These are phyloP conservation scores for Pectinophora gossypiella DNA, from an alignment of 1,140 invertebrate species.

Conservation along the genomic window DNA sequence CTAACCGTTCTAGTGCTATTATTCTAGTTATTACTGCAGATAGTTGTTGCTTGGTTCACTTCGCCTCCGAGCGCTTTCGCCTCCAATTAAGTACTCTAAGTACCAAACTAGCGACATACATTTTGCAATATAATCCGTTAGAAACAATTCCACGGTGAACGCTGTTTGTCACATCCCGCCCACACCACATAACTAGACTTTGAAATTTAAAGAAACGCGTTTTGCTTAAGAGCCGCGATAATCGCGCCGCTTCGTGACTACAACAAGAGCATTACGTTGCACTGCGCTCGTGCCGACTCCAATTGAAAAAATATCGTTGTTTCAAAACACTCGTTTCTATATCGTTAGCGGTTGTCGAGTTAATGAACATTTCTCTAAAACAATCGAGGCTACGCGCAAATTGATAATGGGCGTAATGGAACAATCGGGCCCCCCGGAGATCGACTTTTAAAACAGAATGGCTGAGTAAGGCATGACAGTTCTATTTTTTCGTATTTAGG, in stretches of 20 bases:
- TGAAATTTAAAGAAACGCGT: constrained; percentile 12
- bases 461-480: constrained; percentile 31
- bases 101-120: neutral
- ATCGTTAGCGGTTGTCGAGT: constrained; percentile 23
- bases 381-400: constrained; percentile 11
- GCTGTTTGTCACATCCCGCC: constrained; percentile 22
- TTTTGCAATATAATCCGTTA: constrained; percentile 17
- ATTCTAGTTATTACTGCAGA: constrained; percentile 19
- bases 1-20: constrained; percentile 22
- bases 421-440: neutral
- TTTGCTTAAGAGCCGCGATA: constrained; percentile 7
- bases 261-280: constrained; percentile 24
- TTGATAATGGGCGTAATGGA: neutral
- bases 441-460: neutral
- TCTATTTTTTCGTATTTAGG: constrained; percentile 52
- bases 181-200: constrained; percentile 12
- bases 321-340: constrained; percentile 32
- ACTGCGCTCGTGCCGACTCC: constrained; percentile 22
- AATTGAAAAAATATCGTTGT: constrained; percentile 37
- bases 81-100: constrained; percentile 18
- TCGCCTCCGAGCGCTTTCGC: constrained; percentile 16
- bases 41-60: constrained; percentile 1
- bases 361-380: constrained; percentile 21
- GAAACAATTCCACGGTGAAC: constrained; percentile 8
- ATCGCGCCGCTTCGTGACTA: constrained; percentile 20